Base-by-base conservation (phyloP, 2,888 invertebrate genomes). In the Cephalotes varians region DNA sequence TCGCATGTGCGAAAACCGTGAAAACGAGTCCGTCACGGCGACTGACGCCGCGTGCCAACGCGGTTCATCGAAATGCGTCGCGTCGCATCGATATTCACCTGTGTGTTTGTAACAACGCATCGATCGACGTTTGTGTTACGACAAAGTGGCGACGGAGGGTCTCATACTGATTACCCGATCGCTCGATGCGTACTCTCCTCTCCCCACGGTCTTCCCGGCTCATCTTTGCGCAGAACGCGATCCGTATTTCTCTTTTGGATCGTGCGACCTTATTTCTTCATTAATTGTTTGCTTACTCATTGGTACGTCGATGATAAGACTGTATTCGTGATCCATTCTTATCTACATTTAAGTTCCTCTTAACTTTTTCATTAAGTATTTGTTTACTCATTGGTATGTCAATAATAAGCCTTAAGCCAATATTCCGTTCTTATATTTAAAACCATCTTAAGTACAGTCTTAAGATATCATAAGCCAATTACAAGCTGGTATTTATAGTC, bases 11-110 rank as follows among this genome's bases (percentile, higher is more conserved):
- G 69, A 81, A 85, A 85, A 81, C 31, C 37, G 62, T 60, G 58
- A 40, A 77, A 60, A 69, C 54, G 51, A 58, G 49, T 65, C 37
- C 64, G 65, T 40, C 40, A 65, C 76, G 40, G 51, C 28, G 56
- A 9, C n/a, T 58, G 44, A 37, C 44, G 51, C 51, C 71, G 54
- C 69, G 79, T 76, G 73, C 51, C 86, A 60, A 58, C 72, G 28
- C 71, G 84, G 84, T 84, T 84, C 87, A 84, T 86, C 84, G 80
- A 65, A 56, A 67, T 65, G 73, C 82, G 72, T 64, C 62, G 84
- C 72, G 10, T 31, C 77, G 65, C 81, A 73, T 49, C 62, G 81
- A 77, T 73, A 54, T 60, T 40, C 60, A 28, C 64, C 44, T 44
- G 87, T 31, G 28, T 51, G 44, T 72, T 85, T 60, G 54, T 77